Percentiles rank a stretch among this genome's conserved stretches.
Evolutionary conservation across 2,113 vertebrate genomes (phyloP).

Genomic region (Tamias sibiricus): DNA sequence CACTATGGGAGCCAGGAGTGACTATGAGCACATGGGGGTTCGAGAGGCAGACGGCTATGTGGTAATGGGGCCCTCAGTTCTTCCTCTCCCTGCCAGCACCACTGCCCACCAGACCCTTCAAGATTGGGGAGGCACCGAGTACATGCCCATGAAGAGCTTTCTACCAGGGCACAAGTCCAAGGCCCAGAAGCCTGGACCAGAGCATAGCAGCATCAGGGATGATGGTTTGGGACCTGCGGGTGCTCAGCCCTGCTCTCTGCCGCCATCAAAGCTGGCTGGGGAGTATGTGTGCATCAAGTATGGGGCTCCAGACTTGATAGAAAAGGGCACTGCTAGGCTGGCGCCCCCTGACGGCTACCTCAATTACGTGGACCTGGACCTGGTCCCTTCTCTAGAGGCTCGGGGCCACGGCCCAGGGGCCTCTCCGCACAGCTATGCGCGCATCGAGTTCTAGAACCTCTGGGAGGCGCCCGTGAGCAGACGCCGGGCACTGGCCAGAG

Average conservation of each 20-base stretch:
- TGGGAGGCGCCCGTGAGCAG: conserved; percentile 83
- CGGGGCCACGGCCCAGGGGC: not conserved
- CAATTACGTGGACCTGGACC: conserved; percentile 92
- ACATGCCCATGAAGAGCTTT: conserved; percentile 90
- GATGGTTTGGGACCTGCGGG: not conserved
- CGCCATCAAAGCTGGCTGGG: conserved; percentile 82
- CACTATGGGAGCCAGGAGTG: conserved; percentile 85
- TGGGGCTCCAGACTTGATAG: not conserved
- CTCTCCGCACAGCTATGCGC: conserved; percentile 87
- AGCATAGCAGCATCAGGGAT: not conserved
- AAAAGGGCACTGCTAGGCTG: conserved; percentile 10
- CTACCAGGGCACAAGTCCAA: conserved; percentile 84
- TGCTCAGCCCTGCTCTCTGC: conserved; percentile 62
- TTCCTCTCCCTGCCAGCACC: conserved; percentile 59
- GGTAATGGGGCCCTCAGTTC: conserved; percentile 89
- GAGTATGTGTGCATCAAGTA: conserved; percentile 90
- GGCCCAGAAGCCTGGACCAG: too few species aligned
- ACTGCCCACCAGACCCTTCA: conserved; percentile 51
- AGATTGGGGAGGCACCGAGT: conserved; percentile 87
- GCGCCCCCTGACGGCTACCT: conserved; percentile 76
- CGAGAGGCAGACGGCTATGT: conserved; percentile 88
- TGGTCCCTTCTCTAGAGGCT: conserved; percentile 36
- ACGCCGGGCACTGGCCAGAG: conserved; percentile 72
- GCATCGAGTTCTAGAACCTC: conserved; percentile 91
- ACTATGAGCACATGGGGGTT: conserved; percentile 90